These are phyloP conservation scores for Felis catus DNA, from an alignment of 2,113 vertebrate species.

Conservation along the genomic window DNA sequence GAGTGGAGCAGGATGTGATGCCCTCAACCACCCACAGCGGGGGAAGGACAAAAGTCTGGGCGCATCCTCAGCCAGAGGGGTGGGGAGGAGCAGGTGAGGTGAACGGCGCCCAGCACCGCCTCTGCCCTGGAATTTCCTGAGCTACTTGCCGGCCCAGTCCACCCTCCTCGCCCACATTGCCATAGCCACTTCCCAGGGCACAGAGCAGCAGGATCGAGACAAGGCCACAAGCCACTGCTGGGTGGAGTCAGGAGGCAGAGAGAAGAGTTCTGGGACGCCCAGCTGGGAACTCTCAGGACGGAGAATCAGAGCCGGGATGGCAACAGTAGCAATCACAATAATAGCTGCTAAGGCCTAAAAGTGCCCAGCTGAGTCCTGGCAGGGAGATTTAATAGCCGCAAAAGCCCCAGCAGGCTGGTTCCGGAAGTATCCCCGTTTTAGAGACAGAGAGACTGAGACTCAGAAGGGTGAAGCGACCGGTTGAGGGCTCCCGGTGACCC, in stretches of 20 bases:
- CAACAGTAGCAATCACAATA: background rate
- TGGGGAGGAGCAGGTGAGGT: background rate
- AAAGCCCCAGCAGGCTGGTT: background rate
- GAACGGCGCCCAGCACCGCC: background rate
- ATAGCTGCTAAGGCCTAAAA: rapidly evolving
- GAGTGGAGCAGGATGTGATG: too few relatives aligned
- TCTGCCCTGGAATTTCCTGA: background rate
- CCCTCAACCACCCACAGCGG: background rate
- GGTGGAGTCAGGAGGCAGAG: background rate
- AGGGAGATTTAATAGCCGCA: background rate
- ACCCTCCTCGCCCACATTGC: background rate
- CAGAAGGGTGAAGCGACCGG: background rate
- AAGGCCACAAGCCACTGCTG: too few relatives aligned
- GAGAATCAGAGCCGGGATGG: background rate
- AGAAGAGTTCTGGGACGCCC: background rate
- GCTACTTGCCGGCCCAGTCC: background rate
- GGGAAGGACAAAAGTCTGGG: background rate
- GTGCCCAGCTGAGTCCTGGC: background rate
- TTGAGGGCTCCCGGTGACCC: background rate
- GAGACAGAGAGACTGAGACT: background rate
- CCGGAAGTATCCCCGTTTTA: background rate
- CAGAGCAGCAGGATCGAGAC: rapidly evolving
- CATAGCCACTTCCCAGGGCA: background rate
- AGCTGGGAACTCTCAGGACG: background rate
- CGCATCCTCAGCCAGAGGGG: background rate